phyloP scores from a whole-genome alignment of 92 coral and sea anemone species.

The Palythoa heliodiscus region DNA sequence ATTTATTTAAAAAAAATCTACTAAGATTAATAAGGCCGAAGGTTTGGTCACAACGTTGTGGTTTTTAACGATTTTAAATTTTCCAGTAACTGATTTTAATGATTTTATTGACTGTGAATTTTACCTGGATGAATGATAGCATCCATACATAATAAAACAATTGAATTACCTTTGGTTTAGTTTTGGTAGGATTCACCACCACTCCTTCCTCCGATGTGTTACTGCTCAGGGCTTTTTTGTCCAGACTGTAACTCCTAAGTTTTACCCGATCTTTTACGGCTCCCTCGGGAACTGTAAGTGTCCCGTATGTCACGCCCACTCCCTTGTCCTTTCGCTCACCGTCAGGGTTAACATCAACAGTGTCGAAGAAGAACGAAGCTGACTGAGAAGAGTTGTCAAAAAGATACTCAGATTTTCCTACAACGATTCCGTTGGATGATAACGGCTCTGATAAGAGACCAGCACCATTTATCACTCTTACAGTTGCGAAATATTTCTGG shows the following conservation, averaged over 20 bases:
- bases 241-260: conserved; percentile 86
- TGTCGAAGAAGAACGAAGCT: conserved; percentile 95
- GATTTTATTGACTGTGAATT: neutral
- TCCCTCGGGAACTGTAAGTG: conserved; percentile 88
- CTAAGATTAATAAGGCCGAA: no score
- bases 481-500: conserved; percentile 83
- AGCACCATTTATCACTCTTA: conserved; percentile 89
- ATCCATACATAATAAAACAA: neutral
- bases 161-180: conserved; percentile 49
- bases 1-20: no score
- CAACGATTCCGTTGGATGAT: conserved; percentile 87
- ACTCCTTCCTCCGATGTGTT: conserved; percentile 46
- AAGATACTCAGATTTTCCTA: conserved; percentile 93
- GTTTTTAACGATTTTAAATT: no score
- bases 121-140: neutral
- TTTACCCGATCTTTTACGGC: conserved; percentile 85
- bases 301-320: conserved; percentile 93
- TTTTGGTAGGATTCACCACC: conserved; percentile 46
- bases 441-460: conserved; percentile 83
- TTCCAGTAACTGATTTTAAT: no score
- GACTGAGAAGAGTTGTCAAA: conserved; percentile 77
- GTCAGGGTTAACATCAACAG: conserved; percentile 83
- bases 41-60: no score
- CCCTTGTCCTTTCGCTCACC: conserved; percentile 86
- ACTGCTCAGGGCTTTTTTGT: conserved; percentile 55